A percentile compares a stretch with the other conserved stretches of the same genome.
Evolutionary conservation across 2,888 invertebrate genomes (phyloP).

Genomic region (Melanotus villosus): DNA sequence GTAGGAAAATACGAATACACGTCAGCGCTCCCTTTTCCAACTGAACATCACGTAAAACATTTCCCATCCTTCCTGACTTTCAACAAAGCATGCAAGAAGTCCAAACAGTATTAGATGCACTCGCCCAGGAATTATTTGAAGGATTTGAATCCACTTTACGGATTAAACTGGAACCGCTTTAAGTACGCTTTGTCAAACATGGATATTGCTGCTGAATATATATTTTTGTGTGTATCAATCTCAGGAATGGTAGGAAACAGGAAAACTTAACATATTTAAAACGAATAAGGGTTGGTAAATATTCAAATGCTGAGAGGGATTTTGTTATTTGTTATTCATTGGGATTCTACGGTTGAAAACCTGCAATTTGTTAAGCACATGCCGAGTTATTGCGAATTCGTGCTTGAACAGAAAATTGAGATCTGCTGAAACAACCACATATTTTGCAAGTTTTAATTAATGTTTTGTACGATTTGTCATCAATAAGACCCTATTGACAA

Average conservation of each 20-base stretch:
- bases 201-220: slow-evolving; percentile 7
- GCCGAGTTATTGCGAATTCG: no score
- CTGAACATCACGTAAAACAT: slow-evolving; percentile 40
- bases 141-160: slow-evolving; percentile 67
- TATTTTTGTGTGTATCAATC: slow-evolving; percentile 14
- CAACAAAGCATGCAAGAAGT: slow-evolving; percentile 19
- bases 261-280: slow-evolving; percentile 1
- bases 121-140: slow-evolving; percentile 59
- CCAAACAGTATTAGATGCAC: slow-evolving; percentile 34
- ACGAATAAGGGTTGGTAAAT: not conserved
- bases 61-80: slow-evolving; percentile 20
- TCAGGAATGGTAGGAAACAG: not conserved
- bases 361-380: no score
- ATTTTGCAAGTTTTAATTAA: no score
- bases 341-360: no score
- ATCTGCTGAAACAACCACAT: no score
- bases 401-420: no score
- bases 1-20: slow-evolving; percentile 43
- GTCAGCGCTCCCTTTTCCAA: slow-evolving; percentile 12
- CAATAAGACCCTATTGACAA: no score
- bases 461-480: no score
- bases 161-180: slow-evolving; percentile 62
- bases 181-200: slow-evolving; percentile 44
- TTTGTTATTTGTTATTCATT: no score
- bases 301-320: no score